Conservation (phyloP, 2,888 invertebrate genomes). For the Esperia sulphurella region DNA sequence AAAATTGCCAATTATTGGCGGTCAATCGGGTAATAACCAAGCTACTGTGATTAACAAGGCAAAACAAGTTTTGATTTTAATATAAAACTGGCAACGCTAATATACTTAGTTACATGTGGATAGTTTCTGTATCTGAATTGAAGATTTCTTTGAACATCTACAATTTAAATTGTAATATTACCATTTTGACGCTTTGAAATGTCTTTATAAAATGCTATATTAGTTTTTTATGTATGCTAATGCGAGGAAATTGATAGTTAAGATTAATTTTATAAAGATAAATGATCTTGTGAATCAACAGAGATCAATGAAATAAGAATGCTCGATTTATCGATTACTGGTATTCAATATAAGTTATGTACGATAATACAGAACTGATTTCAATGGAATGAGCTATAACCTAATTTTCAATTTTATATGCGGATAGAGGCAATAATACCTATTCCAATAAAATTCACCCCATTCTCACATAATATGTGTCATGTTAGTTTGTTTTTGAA, state of each 20-base stretch:
- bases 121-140: background rate
- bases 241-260: background rate
- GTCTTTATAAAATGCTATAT: background rate
- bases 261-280: background rate
- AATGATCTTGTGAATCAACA: background rate
- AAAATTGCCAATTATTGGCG: conserved; percentile 38
- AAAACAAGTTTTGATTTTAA: background rate
- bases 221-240: background rate
- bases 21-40: conserved; percentile 30
- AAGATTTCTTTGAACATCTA: background rate
- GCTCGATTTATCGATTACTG: background rate
- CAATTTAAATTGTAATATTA: background rate
- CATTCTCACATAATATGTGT: background rate
- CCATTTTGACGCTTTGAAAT: conserved; percentile 5
- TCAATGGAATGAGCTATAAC: too few relatives aligned
- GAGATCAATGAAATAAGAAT: background rate
- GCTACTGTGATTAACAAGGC: conserved; percentile 37
- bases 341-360: too few relatives aligned
- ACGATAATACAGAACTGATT: background rate
- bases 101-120: background rate
- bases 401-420: too few relatives aligned
- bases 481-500: conserved; percentile 6
- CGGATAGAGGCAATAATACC: too few relatives aligned
- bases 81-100: background rate
- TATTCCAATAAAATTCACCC: too few relatives aligned